Evolutionary conservation across 2,797 vertebrate genomes (phyloP).

Genomic region (Pangasius krempfi): DNA sequence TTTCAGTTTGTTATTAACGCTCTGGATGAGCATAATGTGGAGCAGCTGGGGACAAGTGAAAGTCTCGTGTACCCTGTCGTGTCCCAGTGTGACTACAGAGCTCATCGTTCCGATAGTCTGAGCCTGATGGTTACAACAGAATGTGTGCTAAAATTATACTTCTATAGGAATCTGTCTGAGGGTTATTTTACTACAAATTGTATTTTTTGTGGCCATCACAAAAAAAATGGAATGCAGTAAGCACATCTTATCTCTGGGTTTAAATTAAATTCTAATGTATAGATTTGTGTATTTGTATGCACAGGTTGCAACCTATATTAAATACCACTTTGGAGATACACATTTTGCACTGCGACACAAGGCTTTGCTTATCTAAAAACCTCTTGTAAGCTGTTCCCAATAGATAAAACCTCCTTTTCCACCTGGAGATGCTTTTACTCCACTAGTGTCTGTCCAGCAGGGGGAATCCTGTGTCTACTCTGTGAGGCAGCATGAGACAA

Average conservation of each 20-base stretch:
- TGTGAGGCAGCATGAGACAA: constrained; percentile 38
- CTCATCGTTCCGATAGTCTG: constrained; percentile 12
- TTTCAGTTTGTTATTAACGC: constrained; percentile 52
- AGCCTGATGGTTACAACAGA: constrained; percentile 34
- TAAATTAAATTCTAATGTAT: neutral
- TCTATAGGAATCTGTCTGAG: constrained; percentile 10
- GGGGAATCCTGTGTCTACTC: constrained; percentile 66
- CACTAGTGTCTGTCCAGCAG: constrained; percentile 62
- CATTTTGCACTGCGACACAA: neutral
- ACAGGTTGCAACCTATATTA: neutral
- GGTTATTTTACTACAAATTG: constrained; percentile 7
- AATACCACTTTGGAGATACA: neutral
- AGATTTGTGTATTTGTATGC: neutral
- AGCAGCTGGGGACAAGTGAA: constrained; percentile 20
- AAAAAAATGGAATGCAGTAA: neutral
- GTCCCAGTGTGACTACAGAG: constrained; percentile 24
- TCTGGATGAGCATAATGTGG: constrained; percentile 48
- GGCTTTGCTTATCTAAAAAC: neutral
- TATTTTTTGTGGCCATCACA: neutral
- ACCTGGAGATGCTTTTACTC: neutral
- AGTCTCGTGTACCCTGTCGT: constrained; percentile 21
- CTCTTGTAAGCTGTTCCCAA: neutral
- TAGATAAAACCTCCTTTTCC: constrained; percentile 1
- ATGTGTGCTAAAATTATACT: constrained; percentile 25
- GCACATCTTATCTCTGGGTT: neutral